These are phyloP conservation scores for Chrosomus eos DNA, from an alignment of 2,797 vertebrate genomes.

Conservation along the genomic window DNA sequence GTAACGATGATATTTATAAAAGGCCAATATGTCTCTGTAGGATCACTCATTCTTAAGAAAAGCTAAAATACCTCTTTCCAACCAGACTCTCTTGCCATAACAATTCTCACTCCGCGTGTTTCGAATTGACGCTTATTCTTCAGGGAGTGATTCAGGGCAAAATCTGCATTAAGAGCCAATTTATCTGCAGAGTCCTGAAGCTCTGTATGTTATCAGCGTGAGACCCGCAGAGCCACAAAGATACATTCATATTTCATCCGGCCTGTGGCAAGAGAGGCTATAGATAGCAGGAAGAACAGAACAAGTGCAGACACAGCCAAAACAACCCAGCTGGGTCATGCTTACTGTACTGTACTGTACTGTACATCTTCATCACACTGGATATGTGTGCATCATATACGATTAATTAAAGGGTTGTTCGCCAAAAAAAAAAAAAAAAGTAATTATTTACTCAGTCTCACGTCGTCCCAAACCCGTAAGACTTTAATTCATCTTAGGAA, in stretches of 20 bases:
- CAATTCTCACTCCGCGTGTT: neutral
- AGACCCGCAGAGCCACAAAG: constrained; percentile 58
- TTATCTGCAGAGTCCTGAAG: constrained; percentile 15
- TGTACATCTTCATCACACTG: neutral
- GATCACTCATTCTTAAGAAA: neutral
- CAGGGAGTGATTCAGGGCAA: constrained; percentile 8
- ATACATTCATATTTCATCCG: constrained; percentile 76
- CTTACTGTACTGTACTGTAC: neutral
- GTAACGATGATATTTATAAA: neutral
- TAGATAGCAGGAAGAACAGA: constrained; percentile 66
- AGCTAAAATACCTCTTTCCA: neutral
- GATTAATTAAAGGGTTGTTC: no score
- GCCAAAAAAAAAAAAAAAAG: no score
- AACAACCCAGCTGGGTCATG: neutral
- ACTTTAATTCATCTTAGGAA: no score
- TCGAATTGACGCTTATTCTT: neutral
- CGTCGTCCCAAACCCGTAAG: no score
- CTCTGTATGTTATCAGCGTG: constrained; percentile 61
- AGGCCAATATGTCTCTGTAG: neutral
- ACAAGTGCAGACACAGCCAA: neutral
- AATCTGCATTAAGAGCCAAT: constrained; percentile 36
- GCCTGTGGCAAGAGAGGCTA: constrained; percentile 70
- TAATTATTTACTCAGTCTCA: no score
- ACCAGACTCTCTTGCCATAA: neutral
- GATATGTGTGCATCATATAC: no score